Evolutionary conservation across 2,113 vertebrate species (phyloP).

Genomic region (Alligator sinensis): DNA sequence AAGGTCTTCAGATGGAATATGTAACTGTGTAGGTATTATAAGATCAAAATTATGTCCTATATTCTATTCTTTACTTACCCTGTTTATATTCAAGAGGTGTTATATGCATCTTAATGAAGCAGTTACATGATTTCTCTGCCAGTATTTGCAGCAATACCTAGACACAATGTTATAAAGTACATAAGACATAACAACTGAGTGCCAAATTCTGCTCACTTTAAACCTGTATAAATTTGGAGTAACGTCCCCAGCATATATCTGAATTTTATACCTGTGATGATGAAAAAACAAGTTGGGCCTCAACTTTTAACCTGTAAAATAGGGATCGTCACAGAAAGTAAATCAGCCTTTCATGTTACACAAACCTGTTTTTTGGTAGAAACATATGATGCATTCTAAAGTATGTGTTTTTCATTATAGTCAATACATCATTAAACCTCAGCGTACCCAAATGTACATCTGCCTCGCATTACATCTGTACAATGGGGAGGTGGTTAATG

Average conservation of each 20-base stretch:
- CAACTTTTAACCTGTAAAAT: background rate
- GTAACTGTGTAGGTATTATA: background rate
- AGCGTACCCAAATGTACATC: background rate
- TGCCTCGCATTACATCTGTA: background rate
- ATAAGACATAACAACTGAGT: background rate
- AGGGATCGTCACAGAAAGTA: background rate
- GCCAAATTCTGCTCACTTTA: background rate
- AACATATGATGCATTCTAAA: accelerated
- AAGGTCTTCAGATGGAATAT: background rate
- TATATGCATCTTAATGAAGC: background rate
- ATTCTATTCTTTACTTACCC: background rate
- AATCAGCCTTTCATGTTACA: background rate
- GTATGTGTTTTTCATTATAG: background rate
- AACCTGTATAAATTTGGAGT: background rate
- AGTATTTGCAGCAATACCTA: background rate
- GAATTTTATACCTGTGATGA: background rate
- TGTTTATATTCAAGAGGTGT: background rate
- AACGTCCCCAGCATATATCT: background rate
- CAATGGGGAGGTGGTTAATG: background rate
- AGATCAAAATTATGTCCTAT: background rate
- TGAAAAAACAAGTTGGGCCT: background rate
- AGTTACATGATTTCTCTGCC: background rate
- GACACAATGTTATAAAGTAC: background rate
- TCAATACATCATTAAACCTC: background rate
- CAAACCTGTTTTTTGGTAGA: background rate